Conservation (phyloP, 2,888 invertebrate genomes). For the Chelonus formosanus region DNA sequence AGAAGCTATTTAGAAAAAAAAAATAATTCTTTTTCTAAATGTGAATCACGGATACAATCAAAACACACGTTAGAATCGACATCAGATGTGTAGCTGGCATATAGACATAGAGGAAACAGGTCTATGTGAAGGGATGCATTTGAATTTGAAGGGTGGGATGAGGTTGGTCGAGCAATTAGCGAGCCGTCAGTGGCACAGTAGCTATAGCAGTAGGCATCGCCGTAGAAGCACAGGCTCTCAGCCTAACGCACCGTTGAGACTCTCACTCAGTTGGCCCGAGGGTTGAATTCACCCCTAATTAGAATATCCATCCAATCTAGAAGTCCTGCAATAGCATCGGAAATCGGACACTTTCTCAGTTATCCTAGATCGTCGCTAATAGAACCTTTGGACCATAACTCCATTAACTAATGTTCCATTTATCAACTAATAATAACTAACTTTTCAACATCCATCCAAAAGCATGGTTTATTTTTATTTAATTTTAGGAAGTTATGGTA, state of each 20-base stretch:
- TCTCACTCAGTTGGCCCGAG: slow-evolving; percentile 49
- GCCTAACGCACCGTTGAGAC: slow-evolving; percentile 40
- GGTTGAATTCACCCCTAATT: slow-evolving; percentile 56
- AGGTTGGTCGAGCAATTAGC: slow-evolving; percentile 63
- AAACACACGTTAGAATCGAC: slow-evolving; percentile 34
- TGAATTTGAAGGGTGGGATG: slow-evolving; percentile 60
- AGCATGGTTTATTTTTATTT: too few relatives aligned
- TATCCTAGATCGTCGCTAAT: too few relatives aligned
- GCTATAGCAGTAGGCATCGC: slow-evolving; percentile 43
- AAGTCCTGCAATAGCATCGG: slow-evolving; percentile 13
- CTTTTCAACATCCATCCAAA: too few relatives aligned
- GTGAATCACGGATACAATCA: background rate
- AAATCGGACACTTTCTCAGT: background rate
- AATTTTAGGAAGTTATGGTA: too few relatives aligned
- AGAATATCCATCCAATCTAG: slow-evolving; percentile 50
- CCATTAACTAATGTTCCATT: too few relatives aligned
- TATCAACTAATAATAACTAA: too few relatives aligned
- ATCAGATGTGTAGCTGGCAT: slow-evolving; percentile 22
- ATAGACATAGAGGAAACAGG: slow-evolving; percentile 1
- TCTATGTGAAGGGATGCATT: slow-evolving; percentile 54
- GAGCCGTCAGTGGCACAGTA: slow-evolving; percentile 65
- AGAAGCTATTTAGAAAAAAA: too few relatives aligned
- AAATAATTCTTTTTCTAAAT: background rate
- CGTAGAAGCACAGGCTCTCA: slow-evolving; percentile 19
- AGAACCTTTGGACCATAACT: too few relatives aligned